phyloP scores from a whole-genome alignment of 2,113 vertebrate genomes.

The Microtus richardsoni region DNA sequence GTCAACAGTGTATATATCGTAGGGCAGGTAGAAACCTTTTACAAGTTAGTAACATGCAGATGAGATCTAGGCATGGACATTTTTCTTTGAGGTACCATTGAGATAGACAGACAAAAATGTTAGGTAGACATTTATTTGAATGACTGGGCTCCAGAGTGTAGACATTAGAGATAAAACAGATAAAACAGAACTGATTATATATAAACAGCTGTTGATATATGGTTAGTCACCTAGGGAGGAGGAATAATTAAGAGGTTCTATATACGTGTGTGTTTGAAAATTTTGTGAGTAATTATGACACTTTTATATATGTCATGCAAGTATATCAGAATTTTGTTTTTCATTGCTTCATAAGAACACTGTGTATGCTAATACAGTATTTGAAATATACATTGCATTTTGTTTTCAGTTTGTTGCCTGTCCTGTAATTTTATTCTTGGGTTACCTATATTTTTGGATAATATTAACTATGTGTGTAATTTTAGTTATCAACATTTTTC shows the following conservation, averaged over 20 bases:
- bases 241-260: background rate
- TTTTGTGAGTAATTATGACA: background rate
- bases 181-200: background rate
- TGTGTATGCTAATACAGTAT: background rate
- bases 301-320: background rate
- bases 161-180: background rate
- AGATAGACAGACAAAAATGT: background rate
- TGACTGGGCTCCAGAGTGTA: background rate
- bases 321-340: background rate
- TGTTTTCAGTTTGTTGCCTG: background rate
- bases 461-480: background rate
- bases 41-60: background rate
- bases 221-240: background rate
- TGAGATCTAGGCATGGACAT: background rate
- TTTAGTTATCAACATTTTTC: constrained; percentile 21
- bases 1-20: background rate
- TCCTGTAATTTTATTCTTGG: background rate
- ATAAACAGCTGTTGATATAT: too few species aligned
- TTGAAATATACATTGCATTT: background rate
- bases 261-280: background rate
- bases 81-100: background rate
- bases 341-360: background rate
- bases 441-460: background rate
- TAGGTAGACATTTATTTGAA: background rate
- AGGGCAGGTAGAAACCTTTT: background rate